Evolutionary conservation across 2,888 invertebrate genomes (phyloP).

Genomic region (Theristus sp.): DNA sequence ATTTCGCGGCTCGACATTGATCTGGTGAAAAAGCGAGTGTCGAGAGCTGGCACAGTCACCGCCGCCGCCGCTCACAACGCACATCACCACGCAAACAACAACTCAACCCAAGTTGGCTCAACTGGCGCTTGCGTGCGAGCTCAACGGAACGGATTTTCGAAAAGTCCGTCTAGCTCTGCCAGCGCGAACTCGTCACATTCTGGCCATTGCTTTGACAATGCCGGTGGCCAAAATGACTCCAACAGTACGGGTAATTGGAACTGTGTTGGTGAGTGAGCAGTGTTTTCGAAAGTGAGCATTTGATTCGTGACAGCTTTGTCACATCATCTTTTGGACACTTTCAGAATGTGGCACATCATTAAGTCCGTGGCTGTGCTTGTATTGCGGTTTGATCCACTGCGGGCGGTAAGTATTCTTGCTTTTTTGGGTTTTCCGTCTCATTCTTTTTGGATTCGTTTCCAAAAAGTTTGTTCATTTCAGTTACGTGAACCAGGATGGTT

Average conservation of each 20-base stretch:
- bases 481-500: conserved; percentile 55
- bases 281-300: neutral
- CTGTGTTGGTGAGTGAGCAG: conserved; percentile 5
- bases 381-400: conserved; percentile 53
- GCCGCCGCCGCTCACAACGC: neutral
- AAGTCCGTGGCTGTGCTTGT: conserved; percentile 56
- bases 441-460: too few species aligned
- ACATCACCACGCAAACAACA: neutral
- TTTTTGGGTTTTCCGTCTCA: neutral
- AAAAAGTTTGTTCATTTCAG: too few species aligned
- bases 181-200: too few species aligned
- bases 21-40: conserved; percentile 7
- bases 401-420: conserved; percentile 36
- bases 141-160: too few species aligned
- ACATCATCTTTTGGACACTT: neutral
- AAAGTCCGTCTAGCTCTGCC: too few species aligned
- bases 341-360: conserved; percentile 11
- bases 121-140: too few species aligned
- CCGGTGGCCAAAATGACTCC: too few species aligned
- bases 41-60: neutral
- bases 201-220: too few species aligned
- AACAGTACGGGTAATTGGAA: conserved; percentile 1
- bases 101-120: neutral
- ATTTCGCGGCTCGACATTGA: conserved; percentile 4
- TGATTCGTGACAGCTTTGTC: neutral